Conservation (phyloP, 2,888 invertebrate genomes). For the Embidobia sp. region DNA sequence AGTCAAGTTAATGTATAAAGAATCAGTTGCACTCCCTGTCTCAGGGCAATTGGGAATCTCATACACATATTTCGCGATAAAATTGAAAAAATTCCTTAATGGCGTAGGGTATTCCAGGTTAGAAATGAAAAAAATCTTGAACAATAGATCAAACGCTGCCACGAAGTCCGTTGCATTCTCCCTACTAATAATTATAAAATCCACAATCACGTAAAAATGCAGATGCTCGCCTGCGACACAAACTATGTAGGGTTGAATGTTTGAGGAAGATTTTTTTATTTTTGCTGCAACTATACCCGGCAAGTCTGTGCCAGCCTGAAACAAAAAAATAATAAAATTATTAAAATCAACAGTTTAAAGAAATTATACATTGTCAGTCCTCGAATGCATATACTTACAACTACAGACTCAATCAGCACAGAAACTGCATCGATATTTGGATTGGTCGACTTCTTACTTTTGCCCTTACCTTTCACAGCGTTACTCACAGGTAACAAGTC, state of each 20-base stretch:
- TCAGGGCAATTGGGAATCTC: not conserved
- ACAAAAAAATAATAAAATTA: not conserved
- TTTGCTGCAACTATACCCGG: not conserved
- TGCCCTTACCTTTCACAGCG: constrained; percentile 16
- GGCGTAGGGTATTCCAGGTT: constrained; percentile 1
- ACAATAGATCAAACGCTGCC: not conserved
- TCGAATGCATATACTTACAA: too few species aligned
- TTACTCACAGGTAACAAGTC: constrained; percentile 19
- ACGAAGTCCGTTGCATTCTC: not conserved
- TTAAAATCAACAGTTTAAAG: not conserved
- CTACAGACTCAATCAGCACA: not conserved
- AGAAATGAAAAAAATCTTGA: constrained; percentile 2
- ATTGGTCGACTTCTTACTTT: not conserved
- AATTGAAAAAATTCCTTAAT: constrained; percentile 8
- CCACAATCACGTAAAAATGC: not conserved
- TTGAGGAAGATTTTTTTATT: not conserved
- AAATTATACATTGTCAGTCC: too few species aligned
- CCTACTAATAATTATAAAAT: not conserved
- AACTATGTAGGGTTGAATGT: constrained; percentile 14
- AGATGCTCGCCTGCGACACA: not conserved
- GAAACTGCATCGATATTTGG: not conserved
- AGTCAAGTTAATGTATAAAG: not conserved
- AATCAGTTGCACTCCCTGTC: not conserved
- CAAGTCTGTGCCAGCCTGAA: constrained; percentile 7
- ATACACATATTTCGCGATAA: constrained; percentile 1